phyloP scores from a whole-genome alignment of 2,113 vertebrate genomes.

The Mixornis gularis region DNA sequence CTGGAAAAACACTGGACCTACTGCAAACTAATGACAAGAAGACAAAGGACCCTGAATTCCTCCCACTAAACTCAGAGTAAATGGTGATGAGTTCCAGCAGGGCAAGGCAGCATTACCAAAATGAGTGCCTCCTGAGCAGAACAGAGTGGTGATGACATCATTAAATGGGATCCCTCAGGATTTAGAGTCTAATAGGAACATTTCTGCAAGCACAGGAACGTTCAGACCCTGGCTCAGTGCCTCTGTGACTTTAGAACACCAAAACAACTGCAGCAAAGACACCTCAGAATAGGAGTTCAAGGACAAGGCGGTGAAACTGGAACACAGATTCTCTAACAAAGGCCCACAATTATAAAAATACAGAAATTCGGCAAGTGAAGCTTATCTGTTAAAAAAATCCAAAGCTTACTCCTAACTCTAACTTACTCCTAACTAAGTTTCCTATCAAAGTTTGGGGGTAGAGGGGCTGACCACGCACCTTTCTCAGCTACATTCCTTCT shows the following conservation, averaged over 20 bases:
- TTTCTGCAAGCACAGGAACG: background rate
- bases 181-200: background rate
- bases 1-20: background rate
- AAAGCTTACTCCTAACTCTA: background rate
- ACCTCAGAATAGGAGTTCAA: background rate
- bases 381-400: background rate
- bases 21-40: background rate
- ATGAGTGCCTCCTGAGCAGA: background rate
- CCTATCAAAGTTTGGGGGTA: background rate
- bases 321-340: background rate
- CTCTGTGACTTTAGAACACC: background rate
- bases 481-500: background rate
- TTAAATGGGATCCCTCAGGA: background rate
- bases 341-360: background rate
- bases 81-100: background rate
- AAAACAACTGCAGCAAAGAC: background rate
- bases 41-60: background rate
- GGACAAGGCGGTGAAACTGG: background rate
- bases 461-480: background rate
- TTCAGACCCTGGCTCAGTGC: background rate
- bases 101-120: background rate
- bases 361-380: background rate
- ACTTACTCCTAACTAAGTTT: background rate
- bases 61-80: background rate
- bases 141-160: background rate